Conservation (phyloP, 30 jellyfish, hydroid and myxozoan genomes). For the Hydra vulgaris region DNA sequence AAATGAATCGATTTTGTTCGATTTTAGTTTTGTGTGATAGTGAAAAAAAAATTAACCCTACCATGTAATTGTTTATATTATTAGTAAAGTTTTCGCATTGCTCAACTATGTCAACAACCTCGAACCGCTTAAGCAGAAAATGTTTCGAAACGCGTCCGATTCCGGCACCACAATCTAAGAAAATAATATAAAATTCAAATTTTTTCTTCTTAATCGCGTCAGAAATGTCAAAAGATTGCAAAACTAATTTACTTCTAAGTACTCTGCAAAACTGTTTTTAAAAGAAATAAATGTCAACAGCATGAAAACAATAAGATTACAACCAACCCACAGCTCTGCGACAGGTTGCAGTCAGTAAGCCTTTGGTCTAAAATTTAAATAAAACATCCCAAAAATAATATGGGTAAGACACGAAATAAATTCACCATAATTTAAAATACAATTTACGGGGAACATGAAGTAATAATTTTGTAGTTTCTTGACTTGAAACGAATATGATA, state of each 20-base stretch:
- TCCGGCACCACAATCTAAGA: conserved; percentile 94
- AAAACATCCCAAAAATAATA: background rate
- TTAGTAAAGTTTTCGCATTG: conserved; percentile 43
- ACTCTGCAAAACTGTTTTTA: background rate
- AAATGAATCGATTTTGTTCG: no score
- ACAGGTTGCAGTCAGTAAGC: conserved; percentile 8
- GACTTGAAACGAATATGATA: no score
- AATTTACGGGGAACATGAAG: no score
- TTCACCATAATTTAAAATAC: no score
- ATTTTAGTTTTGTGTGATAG: no score
- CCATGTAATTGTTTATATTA: conserved; percentile 16
- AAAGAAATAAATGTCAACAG: background rate
- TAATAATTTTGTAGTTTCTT: no score
- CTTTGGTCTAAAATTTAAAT: background rate
- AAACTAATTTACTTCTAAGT: background rate
- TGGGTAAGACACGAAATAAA: no score
- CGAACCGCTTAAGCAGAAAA: conserved; percentile 42
- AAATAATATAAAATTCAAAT: background rate
- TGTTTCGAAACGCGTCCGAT: conserved; percentile 84
- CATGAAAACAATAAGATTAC: background rate
- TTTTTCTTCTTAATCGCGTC: no score
- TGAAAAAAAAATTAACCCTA: background rate
- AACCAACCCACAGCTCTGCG: conserved; percentile 24
- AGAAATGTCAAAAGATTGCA: background rate
- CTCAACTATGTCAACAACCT: conserved; percentile 75